These are phyloP conservation scores for Trissolcus japonicus DNA, from an alignment of 2,888 invertebrate species.

Conservation along the genomic window DNA sequence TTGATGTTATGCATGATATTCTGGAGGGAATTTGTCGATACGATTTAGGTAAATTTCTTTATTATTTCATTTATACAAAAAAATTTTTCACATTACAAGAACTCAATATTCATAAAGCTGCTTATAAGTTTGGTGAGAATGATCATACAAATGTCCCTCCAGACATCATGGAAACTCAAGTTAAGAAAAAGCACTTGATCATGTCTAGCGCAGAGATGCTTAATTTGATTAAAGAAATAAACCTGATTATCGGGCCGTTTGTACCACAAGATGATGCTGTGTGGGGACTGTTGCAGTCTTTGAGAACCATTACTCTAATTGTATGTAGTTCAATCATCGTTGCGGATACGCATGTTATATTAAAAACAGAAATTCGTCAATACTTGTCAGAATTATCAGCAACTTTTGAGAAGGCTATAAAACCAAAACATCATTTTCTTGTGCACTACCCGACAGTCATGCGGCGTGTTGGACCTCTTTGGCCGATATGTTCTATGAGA, in stretches of 20 bases:
- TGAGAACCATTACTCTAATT: slow-evolving; percentile 16
- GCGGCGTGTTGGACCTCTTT: neutral
- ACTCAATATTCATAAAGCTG: slow-evolving; percentile 40
- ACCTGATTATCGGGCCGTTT: slow-evolving; percentile 55
- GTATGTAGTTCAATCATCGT: slow-evolving; percentile 10
- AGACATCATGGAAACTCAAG: slow-evolving; percentile 37
- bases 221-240: slow-evolving; percentile 44
- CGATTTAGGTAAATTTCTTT: slow-evolving; percentile 31
- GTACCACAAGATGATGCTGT: slow-evolving; percentile 43
- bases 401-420: neutral
- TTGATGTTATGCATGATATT: slow-evolving; percentile 14
- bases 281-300: slow-evolving; percentile 32
- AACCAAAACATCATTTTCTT: slow-evolving; percentile 10
- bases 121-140: slow-evolving; percentile 56
- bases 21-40: slow-evolving; percentile 16
- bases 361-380: neutral
- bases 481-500: slow-evolving; percentile 4
- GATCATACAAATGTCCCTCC: slow-evolving; percentile 52
- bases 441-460: slow-evolving; percentile 7
- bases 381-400: neutral
- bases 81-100: slow-evolving; percentile 52
- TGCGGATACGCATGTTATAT: slow-evolving; percentile 1
- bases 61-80: slow-evolving; percentile 46
- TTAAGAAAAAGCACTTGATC: slow-evolving; percentile 41
- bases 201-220: slow-evolving; percentile 61